Conservation (phyloP, 2,797 vertebrate species). For the Clarias laeviceps region DNA sequence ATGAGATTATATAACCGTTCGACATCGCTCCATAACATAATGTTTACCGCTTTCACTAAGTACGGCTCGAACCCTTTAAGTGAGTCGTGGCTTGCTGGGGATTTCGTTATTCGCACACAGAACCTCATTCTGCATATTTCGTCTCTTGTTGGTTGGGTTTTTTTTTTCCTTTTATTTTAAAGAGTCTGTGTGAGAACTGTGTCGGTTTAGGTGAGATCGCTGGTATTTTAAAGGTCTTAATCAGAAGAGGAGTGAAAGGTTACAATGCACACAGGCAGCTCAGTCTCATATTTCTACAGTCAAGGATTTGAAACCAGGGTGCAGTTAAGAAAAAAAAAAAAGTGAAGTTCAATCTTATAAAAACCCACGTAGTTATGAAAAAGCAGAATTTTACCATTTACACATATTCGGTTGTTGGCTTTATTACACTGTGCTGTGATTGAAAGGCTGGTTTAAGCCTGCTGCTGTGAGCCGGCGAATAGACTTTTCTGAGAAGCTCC, state of each 20-base stretch:
- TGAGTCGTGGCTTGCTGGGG: not conserved
- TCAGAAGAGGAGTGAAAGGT: not conserved
- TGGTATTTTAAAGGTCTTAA: not conserved
- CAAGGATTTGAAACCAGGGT: constrained; percentile 10
- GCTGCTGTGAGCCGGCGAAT: not conserved
- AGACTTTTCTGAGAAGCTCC: not conserved
- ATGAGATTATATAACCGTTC: not conserved
- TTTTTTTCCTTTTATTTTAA: too few relatives aligned
- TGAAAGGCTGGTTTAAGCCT: not conserved
- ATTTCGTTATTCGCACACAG: not conserved
- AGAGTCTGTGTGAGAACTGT: not conserved
- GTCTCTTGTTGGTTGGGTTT: not conserved
- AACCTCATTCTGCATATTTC: constrained; percentile 13
- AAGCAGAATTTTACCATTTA: not conserved
- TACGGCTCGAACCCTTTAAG: not conserved
- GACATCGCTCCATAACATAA: too few relatives aligned
- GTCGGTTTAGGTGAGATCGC: not conserved
- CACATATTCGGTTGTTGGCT: not conserved
- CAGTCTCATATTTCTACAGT: constrained; percentile 10
- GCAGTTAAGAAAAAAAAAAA: not conserved
- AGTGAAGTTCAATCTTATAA: not conserved
- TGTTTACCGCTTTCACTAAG: not conserved
- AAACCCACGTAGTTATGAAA: not conserved
- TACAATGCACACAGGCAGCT: not conserved
- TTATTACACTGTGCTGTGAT: not conserved